Evolutionary conservation across 2,888 invertebrate genomes (phyloP).

Genomic region (Amphipoea oculea): DNA sequence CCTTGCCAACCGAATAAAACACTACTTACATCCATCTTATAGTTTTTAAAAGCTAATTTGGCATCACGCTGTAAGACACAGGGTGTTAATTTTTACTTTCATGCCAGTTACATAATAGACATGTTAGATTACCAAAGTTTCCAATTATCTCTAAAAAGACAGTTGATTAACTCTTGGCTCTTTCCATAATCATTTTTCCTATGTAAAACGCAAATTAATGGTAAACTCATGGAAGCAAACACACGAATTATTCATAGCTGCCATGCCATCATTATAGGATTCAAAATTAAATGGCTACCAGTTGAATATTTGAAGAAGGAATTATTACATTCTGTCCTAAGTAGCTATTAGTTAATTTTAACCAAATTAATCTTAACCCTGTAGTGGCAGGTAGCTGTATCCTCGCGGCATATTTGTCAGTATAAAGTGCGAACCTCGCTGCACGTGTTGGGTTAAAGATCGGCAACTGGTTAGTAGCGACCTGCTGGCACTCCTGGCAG

Average conservation of each 20-base stretch:
- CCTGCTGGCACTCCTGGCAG: background rate
- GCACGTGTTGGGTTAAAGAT: conserved; percentile 50
- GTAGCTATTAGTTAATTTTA: conserved; percentile 22
- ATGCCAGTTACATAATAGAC: background rate
- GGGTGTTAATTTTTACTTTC: background rate
- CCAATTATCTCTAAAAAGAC: background rate
- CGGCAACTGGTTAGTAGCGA: conserved; percentile 21
- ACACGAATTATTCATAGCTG: conserved; percentile 13
- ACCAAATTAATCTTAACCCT: conserved; percentile 33
- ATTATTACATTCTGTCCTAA: conserved; percentile 31
- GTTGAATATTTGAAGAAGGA: conserved; percentile 32
- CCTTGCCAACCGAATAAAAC: background rate
- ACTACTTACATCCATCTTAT: background rate
- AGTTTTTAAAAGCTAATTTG: background rate
- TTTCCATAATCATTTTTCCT: background rate
- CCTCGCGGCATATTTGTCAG: conserved; percentile 23
- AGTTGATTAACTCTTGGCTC: background rate
- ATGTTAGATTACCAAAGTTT: background rate
- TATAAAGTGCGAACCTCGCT: conserved; percentile 36
- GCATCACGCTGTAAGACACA: background rate
- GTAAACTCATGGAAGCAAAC: conserved; percentile 1
- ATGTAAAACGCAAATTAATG: conserved; percentile 2
- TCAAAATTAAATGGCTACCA: conserved; percentile 23
- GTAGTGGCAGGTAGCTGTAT: conserved; percentile 18
- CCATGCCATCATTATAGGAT: background rate